Base-by-base conservation (phyloP, 2,888 invertebrate species). In the Poecilobothrus nobilitatus region DNA sequence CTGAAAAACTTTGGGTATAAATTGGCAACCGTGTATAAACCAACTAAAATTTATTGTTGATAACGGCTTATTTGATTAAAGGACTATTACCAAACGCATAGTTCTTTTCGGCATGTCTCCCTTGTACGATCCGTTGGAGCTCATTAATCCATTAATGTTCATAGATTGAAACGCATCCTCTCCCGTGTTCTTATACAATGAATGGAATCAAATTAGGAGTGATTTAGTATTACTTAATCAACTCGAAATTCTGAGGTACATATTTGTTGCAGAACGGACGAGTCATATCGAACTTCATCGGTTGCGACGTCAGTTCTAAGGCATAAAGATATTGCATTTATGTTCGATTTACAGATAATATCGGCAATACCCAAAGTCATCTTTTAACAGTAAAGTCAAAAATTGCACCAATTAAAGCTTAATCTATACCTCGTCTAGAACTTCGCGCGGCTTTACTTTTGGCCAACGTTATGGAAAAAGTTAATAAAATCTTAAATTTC, bases 121-220 rank as follows among this genome's bases (percentile, higher is more conserved):
- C 4, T 21, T 73, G 22, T 73, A 70, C 61, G 71, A 73, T 62
- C 72, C 73, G 1, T 44, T 69, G 62, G 72, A 71, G 0, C 66
- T 71, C 15, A 62, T 73, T 6, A 67, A 70, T 15, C 73, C 73
- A 21, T 22, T 71, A 0, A 66, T 69, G 2, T 67, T 73, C 10
- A 66, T 20, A n/a, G 70, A 63, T 21, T 71, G 71, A 69, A 66
- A 71, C 66, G 69, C 69, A 65, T 65, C 68, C 41, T 61, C 71
- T 37, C 68, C 72, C 34, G 67, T 66, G 4, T 70, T 65, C 44
- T 44, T 65, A 41, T 67, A 70, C 22, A 68, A 63, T 33, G 65
- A 37, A 22, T 70, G 67, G 70, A 44, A 66, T 15, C 66, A 69
- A 27, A 64, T 41, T 9, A 21, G 22, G 0, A 18, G 65, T n/a